Percentiles rank a stretch among this genome's conserved stretches.
Evolutionary conservation across 2,888 invertebrate species (phyloP).

Genomic region (Zootermopsis nevadensis): DNA sequence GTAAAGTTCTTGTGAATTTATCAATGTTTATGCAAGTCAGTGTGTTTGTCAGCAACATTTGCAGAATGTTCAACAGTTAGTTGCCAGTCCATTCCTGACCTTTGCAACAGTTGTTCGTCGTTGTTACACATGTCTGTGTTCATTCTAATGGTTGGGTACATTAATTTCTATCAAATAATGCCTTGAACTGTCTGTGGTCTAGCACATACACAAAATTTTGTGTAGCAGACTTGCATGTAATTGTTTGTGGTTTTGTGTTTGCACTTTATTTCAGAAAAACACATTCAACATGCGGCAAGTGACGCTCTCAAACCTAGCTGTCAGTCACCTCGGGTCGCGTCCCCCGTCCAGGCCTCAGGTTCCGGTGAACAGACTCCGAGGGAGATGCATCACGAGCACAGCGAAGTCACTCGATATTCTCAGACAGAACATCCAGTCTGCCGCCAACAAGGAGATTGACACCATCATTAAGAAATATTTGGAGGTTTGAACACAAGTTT

Average conservation of each 20-base stretch:
- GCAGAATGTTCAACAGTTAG: too few species aligned
- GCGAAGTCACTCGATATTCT: slow-evolving; percentile 80
- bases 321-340: slow-evolving; percentile 56
- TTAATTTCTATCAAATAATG: too few species aligned
- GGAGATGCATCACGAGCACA: slow-evolving; percentile 70
- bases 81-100: too few species aligned
- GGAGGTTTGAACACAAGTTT: slow-evolving; percentile 66
- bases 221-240: too few species aligned
- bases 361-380: slow-evolving; percentile 61
- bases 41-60: too few species aligned
- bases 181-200: too few species aligned
- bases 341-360: slow-evolving; percentile 58
- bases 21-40: too few species aligned
- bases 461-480: slow-evolving; percentile 81
- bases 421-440: slow-evolving; percentile 79
- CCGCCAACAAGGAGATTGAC: slow-evolving; percentile 82
- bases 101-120: too few species aligned
- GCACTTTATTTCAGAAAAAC: slow-evolving; percentile 63
- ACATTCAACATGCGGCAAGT: slow-evolving; percentile 77
- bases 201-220: too few species aligned
- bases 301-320: slow-evolving; percentile 77
- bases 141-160: too few species aligned
- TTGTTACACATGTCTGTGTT: too few species aligned
- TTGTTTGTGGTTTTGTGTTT: background rate
- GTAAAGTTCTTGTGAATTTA: too few species aligned